Evolutionary conservation across 2,888 invertebrate genomes (phyloP).

Genomic region (Diogma glabrata): DNA sequence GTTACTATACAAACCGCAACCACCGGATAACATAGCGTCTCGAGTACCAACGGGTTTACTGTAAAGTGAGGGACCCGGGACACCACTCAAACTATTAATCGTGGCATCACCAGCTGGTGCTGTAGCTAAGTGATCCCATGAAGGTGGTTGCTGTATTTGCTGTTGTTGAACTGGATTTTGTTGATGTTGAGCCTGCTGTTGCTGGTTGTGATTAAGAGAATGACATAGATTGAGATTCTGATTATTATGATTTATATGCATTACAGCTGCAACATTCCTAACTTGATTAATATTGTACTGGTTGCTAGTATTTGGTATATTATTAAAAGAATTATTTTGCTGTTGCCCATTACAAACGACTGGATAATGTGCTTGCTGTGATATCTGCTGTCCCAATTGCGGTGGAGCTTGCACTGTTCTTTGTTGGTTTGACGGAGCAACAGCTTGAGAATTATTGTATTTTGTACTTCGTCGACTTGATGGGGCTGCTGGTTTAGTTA

Average conservation of each 20-base stretch:
- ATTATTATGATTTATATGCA: constrained; percentile 12
- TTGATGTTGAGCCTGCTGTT: constrained; percentile 17
- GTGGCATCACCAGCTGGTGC: constrained; percentile 28
- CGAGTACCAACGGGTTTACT: constrained; percentile 30
- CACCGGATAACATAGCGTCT: constrained; percentile 38
- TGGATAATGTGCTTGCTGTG: constrained; percentile 28
- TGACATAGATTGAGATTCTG: constrained; percentile 17
- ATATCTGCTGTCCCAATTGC: constrained; percentile 22
- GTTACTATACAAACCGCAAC: constrained; percentile 20
- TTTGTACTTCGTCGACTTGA: constrained; percentile 22
- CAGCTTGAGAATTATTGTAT: constrained; percentile 19
- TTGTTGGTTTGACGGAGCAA: constrained; percentile 21
- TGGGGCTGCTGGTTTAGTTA: constrained; percentile 22
- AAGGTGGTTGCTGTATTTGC: constrained; percentile 22
- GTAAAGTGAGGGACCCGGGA: constrained; percentile 18
- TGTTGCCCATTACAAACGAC: constrained; percentile 23
- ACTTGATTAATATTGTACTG: constrained; percentile 20
- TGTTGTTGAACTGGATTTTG: constrained; percentile 26
- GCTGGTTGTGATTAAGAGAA: constrained; percentile 25
- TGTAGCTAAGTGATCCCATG: constrained; percentile 32
- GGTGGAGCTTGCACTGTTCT: constrained; percentile 22
- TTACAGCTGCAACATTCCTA: constrained; percentile 8
- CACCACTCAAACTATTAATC: constrained; percentile 18
- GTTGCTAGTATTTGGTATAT: constrained; percentile 14
- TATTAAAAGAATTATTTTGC: constrained; percentile 19